Percentiles rank a stretch among this genome's conserved stretches.
These are phyloP conservation scores for Scaptomyza flava DNA, from an alignment of 2,888 invertebrate genomes.

Conservation along the genomic window DNA sequence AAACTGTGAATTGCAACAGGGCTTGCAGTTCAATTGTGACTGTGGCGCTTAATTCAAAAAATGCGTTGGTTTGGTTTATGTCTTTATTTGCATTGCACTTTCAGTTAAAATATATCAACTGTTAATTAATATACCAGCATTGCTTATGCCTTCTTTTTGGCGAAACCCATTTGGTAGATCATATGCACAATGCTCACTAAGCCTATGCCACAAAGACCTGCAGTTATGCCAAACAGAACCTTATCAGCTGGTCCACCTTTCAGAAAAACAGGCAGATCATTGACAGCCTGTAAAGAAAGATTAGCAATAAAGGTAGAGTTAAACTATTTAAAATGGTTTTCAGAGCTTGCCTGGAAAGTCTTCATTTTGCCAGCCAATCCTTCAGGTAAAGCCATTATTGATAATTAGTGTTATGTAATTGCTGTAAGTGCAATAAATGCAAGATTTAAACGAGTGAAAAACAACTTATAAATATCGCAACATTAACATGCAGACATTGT, in stretches of 20 bases:
- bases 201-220: constrained; percentile 83
- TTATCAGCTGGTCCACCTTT: constrained; percentile 84
- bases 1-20: background rate
- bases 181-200: constrained; percentile 76
- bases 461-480: background rate
- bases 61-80: background rate
- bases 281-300: constrained; percentile 76
- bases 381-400: constrained; percentile 83
- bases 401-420: constrained; percentile 68
- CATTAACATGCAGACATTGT: background rate
- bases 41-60: constrained; percentile 29
- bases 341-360: constrained; percentile 80
- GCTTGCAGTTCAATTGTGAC: background rate
- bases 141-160: constrained; percentile 79
- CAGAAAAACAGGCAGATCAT: constrained; percentile 82
- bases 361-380: constrained; percentile 79
- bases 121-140: background rate
- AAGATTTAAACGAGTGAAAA: background rate
- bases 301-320: background rate
- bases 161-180: constrained; percentile 82
- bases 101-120: constrained; percentile 2
- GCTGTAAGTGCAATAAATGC: constrained; percentile 29
- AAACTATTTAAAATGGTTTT: rapidly evolving
- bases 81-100: constrained; percentile 32
- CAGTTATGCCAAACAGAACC: constrained; percentile 81